These are phyloP conservation scores for Siniperca obscura DNA, from an alignment of 2,797 vertebrate genomes.

Conservation along the genomic window DNA sequence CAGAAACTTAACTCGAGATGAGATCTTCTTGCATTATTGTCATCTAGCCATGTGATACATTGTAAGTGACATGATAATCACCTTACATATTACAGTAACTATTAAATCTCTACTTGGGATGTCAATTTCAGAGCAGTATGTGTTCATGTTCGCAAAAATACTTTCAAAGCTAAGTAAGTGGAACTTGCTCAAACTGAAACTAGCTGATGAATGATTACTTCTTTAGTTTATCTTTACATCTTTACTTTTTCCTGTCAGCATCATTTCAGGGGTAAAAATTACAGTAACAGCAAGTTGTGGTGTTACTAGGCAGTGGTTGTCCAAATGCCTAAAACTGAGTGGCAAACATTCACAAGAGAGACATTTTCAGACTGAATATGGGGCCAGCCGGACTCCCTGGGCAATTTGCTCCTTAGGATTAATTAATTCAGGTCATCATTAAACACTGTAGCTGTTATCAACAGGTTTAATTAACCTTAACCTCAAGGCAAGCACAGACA, in stretches of 20 bases:
- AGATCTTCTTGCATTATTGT: not conserved
- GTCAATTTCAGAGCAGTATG: not conserved
- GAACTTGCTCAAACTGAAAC: slow-evolving; percentile 22
- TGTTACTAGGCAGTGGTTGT: not conserved
- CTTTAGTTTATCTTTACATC: not conserved
- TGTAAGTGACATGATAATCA: not conserved
- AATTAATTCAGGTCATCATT: slow-evolving; percentile 65
- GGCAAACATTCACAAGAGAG: slow-evolving; percentile 7
- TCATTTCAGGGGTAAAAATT: not conserved
- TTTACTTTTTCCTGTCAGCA: not conserved
- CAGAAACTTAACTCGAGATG: not conserved
- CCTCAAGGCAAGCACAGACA: not conserved
- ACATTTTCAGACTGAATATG: not conserved
- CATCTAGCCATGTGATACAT: not conserved
- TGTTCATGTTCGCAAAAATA: not conserved
- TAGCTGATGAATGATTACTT: not conserved
- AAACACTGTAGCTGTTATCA: slow-evolving; percentile 66
- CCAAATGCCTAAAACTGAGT: not conserved
- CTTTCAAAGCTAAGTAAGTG: not conserved
- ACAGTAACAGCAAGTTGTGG: not conserved
- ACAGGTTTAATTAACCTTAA: slow-evolving; percentile 45
- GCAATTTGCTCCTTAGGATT: slow-evolving; percentile 19
- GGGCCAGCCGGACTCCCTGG: slow-evolving; percentile 29
- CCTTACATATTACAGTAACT: not conserved
- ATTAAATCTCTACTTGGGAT: not conserved